phyloP scores from a whole-genome alignment of 2,888 invertebrate genomes.

The Cerceris ruficornis region DNA sequence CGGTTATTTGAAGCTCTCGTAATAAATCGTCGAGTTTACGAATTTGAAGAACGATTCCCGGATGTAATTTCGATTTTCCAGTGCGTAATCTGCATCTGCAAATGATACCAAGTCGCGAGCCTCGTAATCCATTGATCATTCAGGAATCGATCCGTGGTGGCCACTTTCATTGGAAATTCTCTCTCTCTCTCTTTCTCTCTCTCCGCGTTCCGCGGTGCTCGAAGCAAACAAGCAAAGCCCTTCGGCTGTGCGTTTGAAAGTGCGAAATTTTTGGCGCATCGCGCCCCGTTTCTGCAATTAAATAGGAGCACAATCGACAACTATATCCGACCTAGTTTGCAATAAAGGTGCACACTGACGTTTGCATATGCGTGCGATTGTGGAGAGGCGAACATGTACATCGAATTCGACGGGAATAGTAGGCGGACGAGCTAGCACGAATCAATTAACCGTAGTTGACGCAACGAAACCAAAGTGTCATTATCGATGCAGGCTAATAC shows the following conservation, averaged over 20 bases:
- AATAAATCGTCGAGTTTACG: conserved; percentile 7
- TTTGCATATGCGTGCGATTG: conserved; percentile 1
- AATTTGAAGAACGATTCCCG: conserved; percentile 10
- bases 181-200: too few relatives aligned
- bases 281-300: conserved; percentile 45
- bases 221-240: conserved; percentile 7
- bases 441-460: conserved; percentile 72
- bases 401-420: conserved; percentile 56
- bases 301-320: conserved; percentile 37
- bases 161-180: conserved; percentile 18
- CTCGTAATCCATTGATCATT: conserved; percentile 23
- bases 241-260: conserved; percentile 1
- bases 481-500: conserved; percentile 67
- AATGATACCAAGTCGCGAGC: conserved; percentile 5
- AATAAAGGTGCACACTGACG: conserved; percentile 27
- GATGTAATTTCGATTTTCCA: conserved; percentile 9
- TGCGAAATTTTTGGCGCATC: conserved; percentile 8
- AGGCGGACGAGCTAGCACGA: conserved; percentile 63
- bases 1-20: conserved; percentile 19
- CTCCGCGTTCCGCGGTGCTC: conserved; percentile 2
- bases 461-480: conserved; percentile 67
- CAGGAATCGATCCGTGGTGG: background rate
- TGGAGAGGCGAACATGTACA: conserved; percentile 20
- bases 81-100: background rate
- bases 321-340: conserved; percentile 54